Conservation (phyloP, 2,113 vertebrate species). For the Sorex araneus region DNA sequence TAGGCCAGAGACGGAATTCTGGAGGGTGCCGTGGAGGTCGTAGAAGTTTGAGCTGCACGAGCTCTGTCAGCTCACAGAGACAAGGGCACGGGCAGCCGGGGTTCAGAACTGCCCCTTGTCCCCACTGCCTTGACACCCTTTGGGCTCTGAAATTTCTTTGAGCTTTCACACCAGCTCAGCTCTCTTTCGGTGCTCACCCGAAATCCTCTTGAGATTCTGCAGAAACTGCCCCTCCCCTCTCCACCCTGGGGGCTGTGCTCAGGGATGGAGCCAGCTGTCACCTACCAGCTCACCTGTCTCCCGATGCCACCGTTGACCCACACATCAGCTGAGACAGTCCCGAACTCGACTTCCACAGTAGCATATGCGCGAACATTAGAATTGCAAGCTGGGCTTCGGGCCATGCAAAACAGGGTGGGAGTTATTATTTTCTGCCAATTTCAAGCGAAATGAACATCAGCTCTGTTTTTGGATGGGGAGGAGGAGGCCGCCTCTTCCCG, state of each 20-base stretch:
- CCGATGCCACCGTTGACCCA: neutral
- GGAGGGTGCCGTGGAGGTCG: rapidly evolving
- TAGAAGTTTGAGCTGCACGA: neutral
- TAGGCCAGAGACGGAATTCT: neutral
- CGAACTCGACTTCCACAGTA: slow-evolving; percentile 81
- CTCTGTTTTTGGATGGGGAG: slow-evolving; percentile 41
- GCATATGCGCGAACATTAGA: slow-evolving; percentile 71
- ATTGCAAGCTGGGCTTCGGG: slow-evolving; percentile 82
- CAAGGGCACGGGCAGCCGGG: neutral
- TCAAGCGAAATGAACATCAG: slow-evolving; percentile 80
- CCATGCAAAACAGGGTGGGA: slow-evolving; percentile 83
- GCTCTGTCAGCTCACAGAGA: neutral
- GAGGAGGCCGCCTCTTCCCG: slow-evolving; percentile 60
- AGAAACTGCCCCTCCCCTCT: neutral
- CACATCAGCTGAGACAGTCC: slow-evolving; percentile 64
- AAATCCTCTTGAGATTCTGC: neutral
- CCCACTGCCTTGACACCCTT: neutral
- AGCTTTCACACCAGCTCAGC: neutral
- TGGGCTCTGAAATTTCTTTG: neutral
- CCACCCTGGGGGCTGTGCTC: neutral
- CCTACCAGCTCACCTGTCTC: neutral
- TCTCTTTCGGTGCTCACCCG: neutral
- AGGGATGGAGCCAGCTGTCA: rapidly evolving
- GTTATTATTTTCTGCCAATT: slow-evolving; percentile 78
- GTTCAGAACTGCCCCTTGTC: neutral